Base-by-base conservation (phyloP, 2,797 vertebrate species). In the Darevskia nairensis region DNA sequence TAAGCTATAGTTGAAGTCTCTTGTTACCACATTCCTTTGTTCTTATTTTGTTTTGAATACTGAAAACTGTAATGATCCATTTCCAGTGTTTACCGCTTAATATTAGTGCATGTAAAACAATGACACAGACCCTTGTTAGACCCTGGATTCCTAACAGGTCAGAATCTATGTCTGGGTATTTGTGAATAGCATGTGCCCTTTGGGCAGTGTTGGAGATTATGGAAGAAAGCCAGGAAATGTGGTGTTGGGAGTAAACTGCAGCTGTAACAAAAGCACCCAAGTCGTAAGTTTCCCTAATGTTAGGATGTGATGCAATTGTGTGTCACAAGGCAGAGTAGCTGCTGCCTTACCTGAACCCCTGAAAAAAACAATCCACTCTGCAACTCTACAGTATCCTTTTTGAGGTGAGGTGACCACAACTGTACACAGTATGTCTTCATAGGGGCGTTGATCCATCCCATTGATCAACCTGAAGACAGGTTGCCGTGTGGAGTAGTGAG, bases 1-100 rank as follows among this genome's bases (percentile, higher is more conserved):
- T 84, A 91, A 93, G 81, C 92, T 89, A 85, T 88, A 91, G 79
- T 46, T 72, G 50, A 17, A 77, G 79, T 86, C 25, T 92, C 94
- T 92, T 71, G 88, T 82, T 59, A 23, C 82, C 50, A 1, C 2
- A 69, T n/a, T 21, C 78, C 61, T 91, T 89, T 66, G 27, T 44
- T 50, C 29, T 41, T 25, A 59, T 39, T 75, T 89, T 17, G 39
- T 66, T 41, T 85, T 55, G 66, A 84, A 81, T 66, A 46, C 87
- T 27, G 29, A 2, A 50, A 88, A 35, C 86, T 90, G 11, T 29
- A 35, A 8, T 86, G 80, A 74, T 91, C 80, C 3, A 19, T 17
- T 0, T 0, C 23, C 21, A 71, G 71, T 86, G 55, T 39, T 74
- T 92, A 41, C 41, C 82, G 27, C 74, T 46, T 82, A 89, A 74